Base-by-base conservation (phyloP, 2,113 vertebrate genomes). In the Mellivora capensis region DNA sequence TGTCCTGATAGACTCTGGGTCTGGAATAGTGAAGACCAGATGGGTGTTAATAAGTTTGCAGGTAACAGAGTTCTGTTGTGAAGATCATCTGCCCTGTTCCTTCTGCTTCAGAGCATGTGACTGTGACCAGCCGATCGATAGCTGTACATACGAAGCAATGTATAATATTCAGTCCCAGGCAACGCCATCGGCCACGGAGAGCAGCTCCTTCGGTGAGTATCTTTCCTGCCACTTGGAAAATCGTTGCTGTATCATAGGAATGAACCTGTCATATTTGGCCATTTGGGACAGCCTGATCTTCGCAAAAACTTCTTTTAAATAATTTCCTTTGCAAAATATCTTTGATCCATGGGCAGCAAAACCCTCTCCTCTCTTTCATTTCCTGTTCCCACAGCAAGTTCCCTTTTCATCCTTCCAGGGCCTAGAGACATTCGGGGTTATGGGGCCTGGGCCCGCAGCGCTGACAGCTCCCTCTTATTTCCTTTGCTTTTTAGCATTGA, bases 111-210 rank as follows among this genome's bases (percentile, higher is more conserved):
- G 99, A 81, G 93, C 3, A 1, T 11, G 98, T 85, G 98, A 99
- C 54, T 98, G 98, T 71, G 99, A 99, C 14, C 97, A 98, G 87
- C 99, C 99, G 93, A 44, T 90, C 0, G 99, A 99, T 20, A 98
- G 98, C 86, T 99, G 98, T 76, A 99, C 98, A 44, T 99, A 99
- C 71, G 99, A 99, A 98, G 99, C 99, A 34, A 99, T 99, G 99
- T 99, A 99, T 98, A 99, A 99, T 98, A 99, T 99, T 72, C 99
- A 99, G 97, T 98, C 99, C 85, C 99, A 99, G 96, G 98, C 96
- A 94, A 98, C 94, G 0, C 86, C 98, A 1, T 97, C 97, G 62
- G 90, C 93, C 81, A 72, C 98, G 0, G 98, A 99, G 94, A 87
- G 87, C 87, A 91, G 87, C 94, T 96, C 34, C 57, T 99, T 99